These are phyloP conservation scores for Melitaea athalia DNA, from an alignment of 2,888 invertebrate species.

Conservation along the genomic window DNA sequence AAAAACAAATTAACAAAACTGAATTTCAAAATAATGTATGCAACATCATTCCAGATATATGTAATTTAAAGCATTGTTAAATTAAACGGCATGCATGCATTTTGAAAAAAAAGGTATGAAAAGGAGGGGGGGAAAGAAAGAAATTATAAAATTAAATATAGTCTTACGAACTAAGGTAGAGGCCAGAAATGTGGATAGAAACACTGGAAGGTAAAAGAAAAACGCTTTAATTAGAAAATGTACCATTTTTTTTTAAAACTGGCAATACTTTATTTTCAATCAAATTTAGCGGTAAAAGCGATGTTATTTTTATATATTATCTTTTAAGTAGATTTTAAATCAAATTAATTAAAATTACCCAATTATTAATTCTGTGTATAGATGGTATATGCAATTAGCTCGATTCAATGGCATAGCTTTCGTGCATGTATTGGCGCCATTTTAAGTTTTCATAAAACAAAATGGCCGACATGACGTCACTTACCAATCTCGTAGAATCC, in stretches of 20 bases:
- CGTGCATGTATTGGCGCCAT: constrained; percentile 38
- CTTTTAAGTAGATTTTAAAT: neutral
- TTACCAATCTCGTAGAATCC: constrained; percentile 80
- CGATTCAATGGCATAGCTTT: constrained; percentile 22
- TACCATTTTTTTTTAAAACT: constrained; percentile 14
- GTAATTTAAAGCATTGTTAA: neutral
- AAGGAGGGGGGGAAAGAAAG: constrained; percentile 47
- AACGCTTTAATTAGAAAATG: constrained; percentile 43
- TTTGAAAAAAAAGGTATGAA: neutral
- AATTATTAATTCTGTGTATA: neutral
- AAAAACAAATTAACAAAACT: too few relatives aligned
- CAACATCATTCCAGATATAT: neutral
- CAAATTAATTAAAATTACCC: neutral
- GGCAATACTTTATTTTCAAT: neutral
- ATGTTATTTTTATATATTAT: neutral
- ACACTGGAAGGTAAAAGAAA: constrained; percentile 74
- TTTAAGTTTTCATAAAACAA: constrained; percentile 32
- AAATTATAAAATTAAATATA: constrained; percentile 54
- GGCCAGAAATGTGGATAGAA: constrained; percentile 81
- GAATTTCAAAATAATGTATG: too few relatives aligned
- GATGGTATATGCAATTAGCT: constrained; percentile 21
- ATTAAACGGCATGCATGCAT: neutral
- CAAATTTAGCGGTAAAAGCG: constrained; percentile 3
- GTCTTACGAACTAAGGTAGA: constrained; percentile 81
- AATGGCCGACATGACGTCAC: constrained; percentile 47